Conservation (phyloP, 2,797 vertebrate genomes). For the Psittacula derbiana region DNA sequence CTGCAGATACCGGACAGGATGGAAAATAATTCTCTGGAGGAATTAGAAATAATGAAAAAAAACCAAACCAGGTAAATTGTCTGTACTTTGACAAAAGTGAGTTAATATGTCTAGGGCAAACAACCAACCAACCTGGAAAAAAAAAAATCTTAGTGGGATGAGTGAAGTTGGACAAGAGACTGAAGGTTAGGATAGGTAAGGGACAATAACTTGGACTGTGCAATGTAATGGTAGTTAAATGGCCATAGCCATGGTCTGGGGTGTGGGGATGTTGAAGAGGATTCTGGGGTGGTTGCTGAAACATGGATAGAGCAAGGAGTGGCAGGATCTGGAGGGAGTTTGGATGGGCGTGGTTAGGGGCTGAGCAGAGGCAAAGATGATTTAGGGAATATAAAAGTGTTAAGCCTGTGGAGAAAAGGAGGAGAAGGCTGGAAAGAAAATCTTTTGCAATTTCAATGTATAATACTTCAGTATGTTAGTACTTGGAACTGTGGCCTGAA, state of each 20-base stretch:
- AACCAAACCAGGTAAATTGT: neutral
- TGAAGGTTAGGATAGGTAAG: neutral
- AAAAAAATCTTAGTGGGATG: neutral
- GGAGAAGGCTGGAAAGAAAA: neutral
- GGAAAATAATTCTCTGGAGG: neutral
- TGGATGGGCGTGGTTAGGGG: neutral
- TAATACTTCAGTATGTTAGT: neutral
- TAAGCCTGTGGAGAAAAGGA: neutral
- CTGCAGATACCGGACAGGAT: neutral
- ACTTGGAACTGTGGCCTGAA: neutral
- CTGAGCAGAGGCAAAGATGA: neutral
- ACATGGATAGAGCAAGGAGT: neutral
- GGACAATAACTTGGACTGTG: neutral
- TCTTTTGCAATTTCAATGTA: neutral
- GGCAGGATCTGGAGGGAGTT: neutral
- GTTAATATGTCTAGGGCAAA: neutral
- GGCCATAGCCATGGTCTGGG: neutral
- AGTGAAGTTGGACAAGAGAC: neutral
- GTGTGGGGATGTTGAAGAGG: neutral
- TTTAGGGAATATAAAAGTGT: neutral
- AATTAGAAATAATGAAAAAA: neutral
- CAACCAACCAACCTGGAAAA: neutral
- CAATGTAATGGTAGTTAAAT: neutral
- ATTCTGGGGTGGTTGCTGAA: neutral
- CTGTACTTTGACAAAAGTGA: neutral